These are phyloP conservation scores for Torymus auratus DNA, from an alignment of 2,888 invertebrate genomes.

Conservation along the genomic window DNA sequence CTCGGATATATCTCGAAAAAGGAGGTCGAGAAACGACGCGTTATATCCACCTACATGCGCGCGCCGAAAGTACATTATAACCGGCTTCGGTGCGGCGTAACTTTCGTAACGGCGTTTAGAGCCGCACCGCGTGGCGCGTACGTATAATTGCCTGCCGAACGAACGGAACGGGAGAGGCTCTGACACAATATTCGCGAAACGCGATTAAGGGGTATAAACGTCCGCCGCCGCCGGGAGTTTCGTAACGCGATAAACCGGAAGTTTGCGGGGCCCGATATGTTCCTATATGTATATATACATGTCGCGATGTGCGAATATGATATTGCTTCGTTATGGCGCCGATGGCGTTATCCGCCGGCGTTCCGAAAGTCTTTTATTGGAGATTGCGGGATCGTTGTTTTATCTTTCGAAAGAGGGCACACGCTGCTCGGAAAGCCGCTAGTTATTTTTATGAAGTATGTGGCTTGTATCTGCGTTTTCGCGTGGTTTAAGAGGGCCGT, in stretches of 20 bases:
- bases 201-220: conserved; percentile 38
- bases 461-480: too few relatives aligned
- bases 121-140: not conserved
- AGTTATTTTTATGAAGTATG: too few relatives aligned
- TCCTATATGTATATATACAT: too few relatives aligned
- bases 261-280: conserved; percentile 27
- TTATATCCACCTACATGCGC: not conserved
- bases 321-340: too few relatives aligned
- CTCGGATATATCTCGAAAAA: conserved; percentile 53
- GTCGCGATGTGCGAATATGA: too few relatives aligned
- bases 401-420: too few relatives aligned
- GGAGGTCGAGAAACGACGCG: conserved; percentile 34
- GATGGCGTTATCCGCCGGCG: too few relatives aligned
- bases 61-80: conserved; percentile 17
- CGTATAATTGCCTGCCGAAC: conserved; percentile 32
- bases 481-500: too few relatives aligned
- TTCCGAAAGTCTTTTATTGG: too few relatives aligned
- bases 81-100: conserved; percentile 9
- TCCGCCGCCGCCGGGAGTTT: conserved; percentile 20
- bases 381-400: too few relatives aligned
- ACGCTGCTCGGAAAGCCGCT: too few relatives aligned
- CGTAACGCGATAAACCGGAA: conserved; percentile 42
- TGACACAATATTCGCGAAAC: conserved; percentile 54
- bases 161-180: not conserved
- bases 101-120: conserved; percentile 49